Percentiles rank a stretch among this genome's conserved stretches.
These are phyloP conservation scores for Gallinago paraguaiae DNA, from an alignment of 2,113 vertebrate species.

Conservation along the genomic window DNA sequence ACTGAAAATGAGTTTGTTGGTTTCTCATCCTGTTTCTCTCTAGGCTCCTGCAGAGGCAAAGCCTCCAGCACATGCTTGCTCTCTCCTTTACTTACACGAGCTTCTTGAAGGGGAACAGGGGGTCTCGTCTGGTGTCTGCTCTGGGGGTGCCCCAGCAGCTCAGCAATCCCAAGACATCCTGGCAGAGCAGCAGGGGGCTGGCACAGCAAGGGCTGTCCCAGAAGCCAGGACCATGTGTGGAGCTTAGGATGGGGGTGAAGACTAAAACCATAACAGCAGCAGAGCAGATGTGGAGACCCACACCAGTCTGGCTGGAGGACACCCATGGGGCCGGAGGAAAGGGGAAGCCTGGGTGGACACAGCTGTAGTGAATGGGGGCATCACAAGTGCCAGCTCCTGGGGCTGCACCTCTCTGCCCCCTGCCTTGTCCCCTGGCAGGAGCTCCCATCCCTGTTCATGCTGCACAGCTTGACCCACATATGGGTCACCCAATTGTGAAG, in stretches of 20 bases:
- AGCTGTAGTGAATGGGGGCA: fast-evolving
- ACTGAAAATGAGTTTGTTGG: constrained; percentile 73
- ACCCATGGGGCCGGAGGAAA: not conserved
- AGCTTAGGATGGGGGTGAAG: not conserved
- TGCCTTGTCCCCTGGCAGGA: not conserved
- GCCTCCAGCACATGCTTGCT: not conserved
- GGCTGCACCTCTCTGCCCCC: not conserved
- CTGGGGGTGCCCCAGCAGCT: not conserved
- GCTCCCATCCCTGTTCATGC: not conserved
- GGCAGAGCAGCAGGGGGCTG: not conserved
- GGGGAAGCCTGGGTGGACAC: not conserved
- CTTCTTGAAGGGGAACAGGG: fast-evolving
- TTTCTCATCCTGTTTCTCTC: constrained; percentile 45
- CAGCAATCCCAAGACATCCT: not conserved
- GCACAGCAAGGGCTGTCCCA: not conserved
- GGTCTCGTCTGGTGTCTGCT: not conserved
- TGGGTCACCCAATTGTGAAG: not conserved
- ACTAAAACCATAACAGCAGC: not conserved
- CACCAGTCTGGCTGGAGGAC: not conserved
- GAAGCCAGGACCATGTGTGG: fast-evolving
- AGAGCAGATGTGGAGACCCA: not conserved
- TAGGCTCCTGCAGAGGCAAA: constrained; percentile 20
- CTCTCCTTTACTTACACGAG: not conserved
- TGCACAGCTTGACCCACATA: not conserved
- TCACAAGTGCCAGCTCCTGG: not conserved